phyloP scores from a whole-genome alignment of 1,140 invertebrate species.

The Lanistes nyassanus region DNA sequence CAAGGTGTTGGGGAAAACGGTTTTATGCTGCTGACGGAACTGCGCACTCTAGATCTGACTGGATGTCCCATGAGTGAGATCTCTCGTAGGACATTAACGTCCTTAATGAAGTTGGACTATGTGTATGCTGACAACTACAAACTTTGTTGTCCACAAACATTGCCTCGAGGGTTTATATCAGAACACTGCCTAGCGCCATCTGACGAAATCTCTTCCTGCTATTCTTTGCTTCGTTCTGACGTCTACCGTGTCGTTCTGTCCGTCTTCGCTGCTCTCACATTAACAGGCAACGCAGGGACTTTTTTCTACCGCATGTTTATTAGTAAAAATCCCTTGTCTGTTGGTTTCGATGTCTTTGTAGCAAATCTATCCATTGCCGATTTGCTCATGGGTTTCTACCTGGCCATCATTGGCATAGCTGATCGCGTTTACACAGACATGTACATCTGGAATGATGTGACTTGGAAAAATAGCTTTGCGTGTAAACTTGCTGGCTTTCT shows the following conservation, averaged over 20 bases:
- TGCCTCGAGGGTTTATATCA: not conserved
- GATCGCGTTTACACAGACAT: conserved; percentile 42
- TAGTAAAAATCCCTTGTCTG: conserved; percentile 10
- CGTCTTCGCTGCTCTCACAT: conserved; percentile 33
- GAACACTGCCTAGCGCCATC: conserved; percentile 28
- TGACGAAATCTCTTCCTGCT: conserved; percentile 47
- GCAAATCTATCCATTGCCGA: conserved; percentile 50
- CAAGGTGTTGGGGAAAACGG: not conserved
- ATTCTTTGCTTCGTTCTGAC: conserved; percentile 31
- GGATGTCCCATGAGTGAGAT: conserved; percentile 17
- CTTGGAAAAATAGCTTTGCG: conserved; percentile 42
- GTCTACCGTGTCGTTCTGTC: conserved; percentile 33
- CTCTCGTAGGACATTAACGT: conserved; percentile 12
- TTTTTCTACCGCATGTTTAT: conserved; percentile 34
- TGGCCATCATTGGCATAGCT: conserved; percentile 50
- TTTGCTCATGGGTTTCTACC: conserved; percentile 55
- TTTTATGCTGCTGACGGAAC: not conserved
- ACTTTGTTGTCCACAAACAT: conserved; percentile 36
- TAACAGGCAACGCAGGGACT: conserved; percentile 42
- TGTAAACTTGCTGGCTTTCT: conserved; percentile 50
- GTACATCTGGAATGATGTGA: conserved; percentile 43
- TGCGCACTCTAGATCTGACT: conserved; percentile 12
- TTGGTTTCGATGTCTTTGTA: conserved; percentile 35
- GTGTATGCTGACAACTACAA: conserved; percentile 33
- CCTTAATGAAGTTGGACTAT: not conserved